Conservation (phyloP, 2,797 vertebrate species). For the Sciaenops ocellatus region DNA sequence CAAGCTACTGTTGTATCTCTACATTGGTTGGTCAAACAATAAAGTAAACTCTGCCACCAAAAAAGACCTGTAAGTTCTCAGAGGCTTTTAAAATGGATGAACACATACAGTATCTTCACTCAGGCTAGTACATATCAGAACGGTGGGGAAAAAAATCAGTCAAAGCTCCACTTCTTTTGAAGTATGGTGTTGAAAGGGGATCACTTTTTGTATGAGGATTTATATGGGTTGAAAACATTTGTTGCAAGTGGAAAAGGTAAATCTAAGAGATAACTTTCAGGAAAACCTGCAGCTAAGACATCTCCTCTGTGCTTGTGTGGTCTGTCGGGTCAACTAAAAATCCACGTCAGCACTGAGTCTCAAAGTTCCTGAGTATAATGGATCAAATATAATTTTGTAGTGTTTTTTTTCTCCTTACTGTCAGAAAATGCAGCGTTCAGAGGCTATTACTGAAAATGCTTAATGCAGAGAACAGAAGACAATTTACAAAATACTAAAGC, state of each 20-base stretch:
- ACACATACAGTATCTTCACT: not conserved
- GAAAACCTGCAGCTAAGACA: not conserved
- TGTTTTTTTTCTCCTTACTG: not conserved
- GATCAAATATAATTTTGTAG: constrained; percentile 3
- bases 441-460: constrained; percentile 8
- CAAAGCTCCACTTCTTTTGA: constrained; percentile 11
- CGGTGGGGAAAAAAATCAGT: no score
- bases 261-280: not conserved
- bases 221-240: constrained; percentile 1
- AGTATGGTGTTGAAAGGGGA: not conserved
- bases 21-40: not conserved
- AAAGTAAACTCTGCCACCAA: not conserved
- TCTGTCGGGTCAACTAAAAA: not conserved
- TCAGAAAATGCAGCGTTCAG: constrained; percentile 8
- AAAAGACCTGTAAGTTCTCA: not conserved
- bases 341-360: constrained; percentile 6
- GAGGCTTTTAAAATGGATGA: not conserved
- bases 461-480: constrained; percentile 5
- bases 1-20: not conserved
- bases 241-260: constrained; percentile 2
- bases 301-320: not conserved
- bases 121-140: not conserved
- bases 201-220: constrained; percentile 2
- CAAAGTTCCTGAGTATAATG: constrained; percentile 15
- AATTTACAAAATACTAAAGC: constrained; percentile 5